Percentiles rank a stretch among this genome's conserved stretches.
phyloP scores from a whole-genome alignment of 2,113 vertebrate genomes.

The Myiopsitta monachus region DNA sequence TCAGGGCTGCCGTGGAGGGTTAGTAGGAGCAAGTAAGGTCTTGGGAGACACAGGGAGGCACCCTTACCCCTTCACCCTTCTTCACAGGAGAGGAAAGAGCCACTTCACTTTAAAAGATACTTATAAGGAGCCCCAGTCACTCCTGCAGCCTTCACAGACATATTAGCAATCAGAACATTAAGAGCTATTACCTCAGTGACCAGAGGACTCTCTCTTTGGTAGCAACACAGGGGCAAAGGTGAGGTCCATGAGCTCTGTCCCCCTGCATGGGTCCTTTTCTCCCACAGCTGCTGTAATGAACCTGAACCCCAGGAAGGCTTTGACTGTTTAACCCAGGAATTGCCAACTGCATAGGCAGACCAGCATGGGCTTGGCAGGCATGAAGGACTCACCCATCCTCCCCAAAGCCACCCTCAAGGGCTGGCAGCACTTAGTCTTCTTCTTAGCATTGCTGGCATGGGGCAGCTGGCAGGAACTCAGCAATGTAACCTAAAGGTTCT shows the following conservation, averaged over 20 bases:
- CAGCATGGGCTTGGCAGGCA: background rate
- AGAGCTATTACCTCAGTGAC: background rate
- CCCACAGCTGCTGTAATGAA: background rate
- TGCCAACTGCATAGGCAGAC: background rate
- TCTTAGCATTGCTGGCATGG: background rate
- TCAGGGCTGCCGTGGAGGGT: background rate
- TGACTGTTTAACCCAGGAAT: background rate
- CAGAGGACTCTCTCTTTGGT: background rate
- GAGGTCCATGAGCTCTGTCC: background rate
- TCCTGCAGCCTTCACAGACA: background rate
- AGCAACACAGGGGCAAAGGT: background rate
- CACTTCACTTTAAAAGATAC: background rate
- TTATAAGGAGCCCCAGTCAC: background rate
- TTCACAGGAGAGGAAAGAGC: background rate
- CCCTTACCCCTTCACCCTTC: background rate
- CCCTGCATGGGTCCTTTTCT: background rate
- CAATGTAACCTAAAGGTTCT: background rate
- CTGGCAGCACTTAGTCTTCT: background rate
- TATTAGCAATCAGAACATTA: background rate
- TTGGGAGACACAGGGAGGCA: background rate
- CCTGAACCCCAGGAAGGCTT: background rate
- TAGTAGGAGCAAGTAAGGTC: background rate
- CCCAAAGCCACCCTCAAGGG: rapidly evolving
- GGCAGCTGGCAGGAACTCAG: background rate
- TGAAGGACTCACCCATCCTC: background rate